A percentile compares a stretch with the other conserved stretches of the same genome.
Evolutionary conservation across 1,140 invertebrate species (phyloP).

Genomic region (Tetraneura akinire): DNA sequence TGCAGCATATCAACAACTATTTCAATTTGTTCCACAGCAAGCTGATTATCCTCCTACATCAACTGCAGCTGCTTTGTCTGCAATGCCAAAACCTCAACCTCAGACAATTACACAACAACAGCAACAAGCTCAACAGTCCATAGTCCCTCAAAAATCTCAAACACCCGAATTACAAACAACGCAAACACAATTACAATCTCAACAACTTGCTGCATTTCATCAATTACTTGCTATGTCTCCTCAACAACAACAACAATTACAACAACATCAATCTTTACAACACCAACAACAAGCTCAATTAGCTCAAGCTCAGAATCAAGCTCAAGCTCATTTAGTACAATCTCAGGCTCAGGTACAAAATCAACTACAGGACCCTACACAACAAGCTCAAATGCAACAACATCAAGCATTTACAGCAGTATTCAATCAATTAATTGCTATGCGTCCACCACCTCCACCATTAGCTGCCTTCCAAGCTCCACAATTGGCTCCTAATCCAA

Average conservation of each 20-base stretch:
- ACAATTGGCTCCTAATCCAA: slow-evolving; percentile 32
- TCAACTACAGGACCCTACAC: slow-evolving; percentile 41
- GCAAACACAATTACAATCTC: slow-evolving; percentile 33
- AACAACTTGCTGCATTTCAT: slow-evolving; percentile 44
- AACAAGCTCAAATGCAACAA: slow-evolving; percentile 47
- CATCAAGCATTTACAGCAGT: slow-evolving; percentile 42
- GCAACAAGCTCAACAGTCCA: slow-evolving; percentile 32
- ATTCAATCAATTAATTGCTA: slow-evolving; percentile 41
- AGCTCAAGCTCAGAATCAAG: slow-evolving; percentile 42
- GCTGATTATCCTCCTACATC: slow-evolving; percentile 28
- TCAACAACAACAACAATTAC: slow-evolving; percentile 33
- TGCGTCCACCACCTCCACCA: slow-evolving; percentile 39
- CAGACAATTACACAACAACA: slow-evolving; percentile 27
- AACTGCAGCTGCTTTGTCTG: slow-evolving; percentile 25
- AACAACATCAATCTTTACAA: slow-evolving; percentile 40
- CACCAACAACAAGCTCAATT: slow-evolving; percentile 43
- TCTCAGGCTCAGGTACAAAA: slow-evolving; percentile 38
- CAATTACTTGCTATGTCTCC: slow-evolving; percentile 41
- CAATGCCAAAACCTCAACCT: slow-evolving; percentile 26
- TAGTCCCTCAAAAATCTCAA: slow-evolving; percentile 42
- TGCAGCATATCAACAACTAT: slow-evolving; percentile 41
- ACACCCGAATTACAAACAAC: slow-evolving; percentile 29
- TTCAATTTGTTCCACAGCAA: slow-evolving; percentile 39
- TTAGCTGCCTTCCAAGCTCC: slow-evolving; percentile 41
- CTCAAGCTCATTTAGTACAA: slow-evolving; percentile 47